Evolutionary conservation across 2,888 invertebrate species (phyloP).

Genomic region (Geotrupes spiniger): DNA sequence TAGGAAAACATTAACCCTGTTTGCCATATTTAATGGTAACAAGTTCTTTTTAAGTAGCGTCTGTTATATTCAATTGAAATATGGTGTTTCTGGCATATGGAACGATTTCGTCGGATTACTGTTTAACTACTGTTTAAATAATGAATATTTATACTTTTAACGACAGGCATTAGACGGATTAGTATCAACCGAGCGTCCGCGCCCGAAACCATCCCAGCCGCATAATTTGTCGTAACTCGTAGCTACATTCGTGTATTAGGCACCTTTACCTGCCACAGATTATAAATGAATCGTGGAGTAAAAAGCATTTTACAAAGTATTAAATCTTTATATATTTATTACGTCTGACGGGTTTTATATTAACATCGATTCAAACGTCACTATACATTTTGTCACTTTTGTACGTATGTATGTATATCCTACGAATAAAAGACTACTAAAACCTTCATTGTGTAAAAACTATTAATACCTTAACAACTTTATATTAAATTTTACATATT

Average conservation of each 20-base stretch:
- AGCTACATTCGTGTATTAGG: background rate
- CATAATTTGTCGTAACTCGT: background rate
- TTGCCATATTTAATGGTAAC: constrained; percentile 40
- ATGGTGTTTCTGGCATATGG: constrained; percentile 39
- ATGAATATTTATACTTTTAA: constrained; percentile 40
- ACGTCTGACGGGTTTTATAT: constrained; percentile 12
- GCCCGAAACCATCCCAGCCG: constrained; percentile 21
- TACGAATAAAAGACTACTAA: no score
- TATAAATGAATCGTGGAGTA: constrained; percentile 20
- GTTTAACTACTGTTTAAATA: constrained; percentile 38
- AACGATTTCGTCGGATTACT: constrained; percentile 33
- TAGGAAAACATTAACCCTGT: constrained; percentile 42
- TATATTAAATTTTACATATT: no score
- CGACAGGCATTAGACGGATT: constrained; percentile 31
- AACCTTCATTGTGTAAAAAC: no score
- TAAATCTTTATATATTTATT: constrained; percentile 16
- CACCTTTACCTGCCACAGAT: constrained; percentile 15
- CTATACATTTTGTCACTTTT: no score
- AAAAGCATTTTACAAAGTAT: constrained; percentile 22
- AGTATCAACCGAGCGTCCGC: constrained; percentile 26
- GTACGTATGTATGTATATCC: no score
- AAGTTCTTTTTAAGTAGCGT: constrained; percentile 36
- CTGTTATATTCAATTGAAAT: constrained; percentile 37
- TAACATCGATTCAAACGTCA: no score
- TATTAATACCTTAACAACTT: no score